Percentiles rank a stretch among this genome's conserved stretches.
Conservation (phyloP, 1,140 invertebrate species). For the Agraylea sexmaculata region DNA sequence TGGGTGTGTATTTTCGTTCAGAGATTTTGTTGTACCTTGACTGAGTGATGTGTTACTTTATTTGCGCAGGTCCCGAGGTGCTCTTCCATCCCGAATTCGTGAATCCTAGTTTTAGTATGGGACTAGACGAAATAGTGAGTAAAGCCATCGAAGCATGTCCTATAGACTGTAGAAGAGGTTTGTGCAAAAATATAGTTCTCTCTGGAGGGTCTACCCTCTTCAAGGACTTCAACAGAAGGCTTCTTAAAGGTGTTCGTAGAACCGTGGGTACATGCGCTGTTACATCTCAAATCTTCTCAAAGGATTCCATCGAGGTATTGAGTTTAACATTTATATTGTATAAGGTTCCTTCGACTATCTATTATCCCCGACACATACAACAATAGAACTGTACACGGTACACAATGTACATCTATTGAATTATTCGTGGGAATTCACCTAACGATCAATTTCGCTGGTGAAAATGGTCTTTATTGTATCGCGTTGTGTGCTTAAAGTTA, state of each 20-base stretch:
- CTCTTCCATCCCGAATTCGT: constrained; percentile 99
- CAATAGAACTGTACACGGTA: neutral
- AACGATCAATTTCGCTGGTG: constrained; percentile 5
- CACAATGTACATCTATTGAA: neutral
- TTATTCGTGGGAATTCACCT: constrained; percentile 6
- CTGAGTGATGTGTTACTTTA: neutral
- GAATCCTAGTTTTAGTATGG: constrained; percentile 96
- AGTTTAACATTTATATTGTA: constrained; percentile 1
- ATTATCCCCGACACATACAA: constrained; percentile 29
- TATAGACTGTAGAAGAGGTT: constrained; percentile 91
- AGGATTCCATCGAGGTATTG: constrained; percentile 82
- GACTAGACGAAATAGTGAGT: constrained; percentile 96
- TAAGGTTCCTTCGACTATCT: constrained; percentile 23
- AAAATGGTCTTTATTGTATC: neutral
- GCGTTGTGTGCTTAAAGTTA: constrained; percentile 3
- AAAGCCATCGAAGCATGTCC: constrained; percentile 98
- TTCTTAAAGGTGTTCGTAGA: constrained; percentile 92
- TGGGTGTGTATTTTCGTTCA: constrained; percentile 33
- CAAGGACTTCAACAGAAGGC: constrained; percentile 86
- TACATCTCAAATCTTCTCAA: constrained; percentile 83
- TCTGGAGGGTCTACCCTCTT: constrained; percentile 99
- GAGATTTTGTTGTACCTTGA: neutral
- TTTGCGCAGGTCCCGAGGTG: constrained; percentile 79
- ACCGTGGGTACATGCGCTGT: constrained; percentile 86
- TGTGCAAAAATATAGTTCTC: constrained; percentile 97